Conservation (phyloP, 2,888 invertebrate species). For the Acanthosepion esculentum region DNA sequence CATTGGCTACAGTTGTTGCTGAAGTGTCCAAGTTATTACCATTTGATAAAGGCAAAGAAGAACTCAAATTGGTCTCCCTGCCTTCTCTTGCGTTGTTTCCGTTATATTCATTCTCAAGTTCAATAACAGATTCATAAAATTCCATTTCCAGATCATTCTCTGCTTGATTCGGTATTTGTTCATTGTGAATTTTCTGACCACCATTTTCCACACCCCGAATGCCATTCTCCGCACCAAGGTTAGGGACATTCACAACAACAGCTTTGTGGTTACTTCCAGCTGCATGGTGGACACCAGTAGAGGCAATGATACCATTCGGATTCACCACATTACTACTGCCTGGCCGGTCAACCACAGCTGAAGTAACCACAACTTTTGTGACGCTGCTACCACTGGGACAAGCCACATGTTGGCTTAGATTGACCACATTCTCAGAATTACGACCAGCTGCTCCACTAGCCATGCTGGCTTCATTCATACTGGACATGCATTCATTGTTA, state of each 20-base stretch:
- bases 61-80: not conserved
- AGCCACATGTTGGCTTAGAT: conserved; percentile 43
- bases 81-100: not conserved
- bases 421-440: conserved; percentile 35
- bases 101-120: conserved; percentile 41
- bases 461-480: not conserved
- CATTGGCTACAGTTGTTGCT: not conserved
- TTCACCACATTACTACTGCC: not conserved
- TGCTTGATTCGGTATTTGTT: conserved; percentile 9
- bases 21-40: not conserved
- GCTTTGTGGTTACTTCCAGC: conserved; percentile 43
- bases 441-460: conserved; percentile 35
- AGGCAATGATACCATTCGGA: not conserved
- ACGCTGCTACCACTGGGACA: not conserved
- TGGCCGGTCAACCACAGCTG: conserved; percentile 24
- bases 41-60: conserved; percentile 1
- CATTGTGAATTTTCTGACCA: not conserved
- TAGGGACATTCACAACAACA: conserved; percentile 39
- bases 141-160: conserved; percentile 42
- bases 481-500: conserved; percentile 34
- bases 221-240: not conserved
- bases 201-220: conserved; percentile 4
- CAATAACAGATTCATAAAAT: conserved; percentile 38
- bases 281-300: conserved; percentile 25
- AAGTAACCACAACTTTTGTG: not conserved